Conservation (phyloP, 2,888 invertebrate genomes). For the Anoncus sp. region DNA sequence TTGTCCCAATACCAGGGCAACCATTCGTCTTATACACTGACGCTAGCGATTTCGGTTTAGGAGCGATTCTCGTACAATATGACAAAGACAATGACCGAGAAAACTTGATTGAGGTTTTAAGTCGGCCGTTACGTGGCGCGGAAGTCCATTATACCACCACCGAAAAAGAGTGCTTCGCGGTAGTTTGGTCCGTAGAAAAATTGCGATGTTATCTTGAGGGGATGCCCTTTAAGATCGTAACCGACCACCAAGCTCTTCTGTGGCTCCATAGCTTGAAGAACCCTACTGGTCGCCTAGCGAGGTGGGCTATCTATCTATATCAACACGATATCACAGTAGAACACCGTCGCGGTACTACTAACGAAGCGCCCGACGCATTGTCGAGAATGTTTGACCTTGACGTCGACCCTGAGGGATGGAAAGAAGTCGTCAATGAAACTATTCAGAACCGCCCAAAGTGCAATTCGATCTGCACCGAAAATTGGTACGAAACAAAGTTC, state of each 20-base stretch:
- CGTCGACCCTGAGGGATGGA: conserved; percentile 39
- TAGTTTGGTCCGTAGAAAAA: conserved; percentile 10
- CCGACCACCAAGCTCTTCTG: conserved; percentile 51
- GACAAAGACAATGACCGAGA: background rate
- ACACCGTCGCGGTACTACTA: conserved; percentile 33
- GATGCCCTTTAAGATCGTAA: conserved; percentile 45
- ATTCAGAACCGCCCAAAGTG: background rate
- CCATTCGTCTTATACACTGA: conserved; percentile 15
- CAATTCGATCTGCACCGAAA: too few species aligned
- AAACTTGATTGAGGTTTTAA: conserved; percentile 6
- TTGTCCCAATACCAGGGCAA: conserved; percentile 51
- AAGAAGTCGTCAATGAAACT: conserved; percentile 33
- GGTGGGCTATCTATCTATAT: conserved; percentile 44
- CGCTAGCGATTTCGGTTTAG: conserved; percentile 5
- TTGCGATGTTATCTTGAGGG: conserved; percentile 39
- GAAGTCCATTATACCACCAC: conserved; percentile 1
- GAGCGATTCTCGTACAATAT: background rate
- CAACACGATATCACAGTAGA: conserved; percentile 40
- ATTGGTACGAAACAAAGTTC: conserved; percentile 28
- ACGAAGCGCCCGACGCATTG: conserved; percentile 40
- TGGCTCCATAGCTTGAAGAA: conserved; percentile 59
- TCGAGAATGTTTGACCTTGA: conserved; percentile 42
- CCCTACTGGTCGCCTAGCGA: conserved; percentile 56
- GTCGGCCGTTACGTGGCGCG: background rate
- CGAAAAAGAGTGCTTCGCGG: background rate